These are phyloP conservation scores for Mamestra brassicae DNA, from an alignment of 2,888 invertebrate species.

Conservation along the genomic window DNA sequence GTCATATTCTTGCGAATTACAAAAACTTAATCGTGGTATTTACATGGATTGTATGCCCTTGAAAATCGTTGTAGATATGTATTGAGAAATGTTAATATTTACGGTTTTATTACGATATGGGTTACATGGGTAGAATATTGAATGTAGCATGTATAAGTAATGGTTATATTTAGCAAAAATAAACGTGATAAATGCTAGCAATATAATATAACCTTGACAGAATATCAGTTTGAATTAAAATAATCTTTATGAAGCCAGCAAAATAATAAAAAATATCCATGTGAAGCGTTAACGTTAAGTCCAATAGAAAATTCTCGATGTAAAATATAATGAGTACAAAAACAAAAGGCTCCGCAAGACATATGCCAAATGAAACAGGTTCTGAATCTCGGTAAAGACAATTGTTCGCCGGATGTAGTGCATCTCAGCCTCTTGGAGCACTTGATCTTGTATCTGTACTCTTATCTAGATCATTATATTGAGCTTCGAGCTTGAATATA, in stretches of 20 bases:
- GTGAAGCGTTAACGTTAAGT: slow-evolving; percentile 1
- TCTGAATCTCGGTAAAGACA: slow-evolving; percentile 77
- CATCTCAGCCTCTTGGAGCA: slow-evolving; percentile 76
- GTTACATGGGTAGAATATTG: slow-evolving; percentile 35
- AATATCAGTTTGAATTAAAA: not conserved
- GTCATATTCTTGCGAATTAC: slow-evolving; percentile 43
- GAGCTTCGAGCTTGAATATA: slow-evolving; percentile 46
- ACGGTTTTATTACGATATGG: slow-evolving; percentile 41
- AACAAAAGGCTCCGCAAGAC: slow-evolving; percentile 72
- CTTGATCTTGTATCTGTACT: slow-evolving; percentile 67
- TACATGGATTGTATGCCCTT: slow-evolving; percentile 50
- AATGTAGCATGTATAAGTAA: slow-evolving; percentile 33
- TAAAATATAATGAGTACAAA: slow-evolving; percentile 64
- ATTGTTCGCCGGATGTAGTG: slow-evolving; percentile 80
- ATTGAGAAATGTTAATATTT: slow-evolving; percentile 49
- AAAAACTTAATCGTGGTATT: slow-evolving; percentile 43
- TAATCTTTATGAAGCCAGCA: not conserved
- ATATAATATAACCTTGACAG: not conserved
- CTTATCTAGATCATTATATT: slow-evolving; percentile 58
- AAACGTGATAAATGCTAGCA: slow-evolving; percentile 8
- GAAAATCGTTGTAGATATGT: slow-evolving; percentile 51
- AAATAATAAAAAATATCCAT: not conserved
- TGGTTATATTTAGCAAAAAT: slow-evolving; percentile 33
- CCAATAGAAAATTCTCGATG: slow-evolving; percentile 41
- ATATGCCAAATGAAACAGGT: slow-evolving; percentile 74